Evolutionary conservation across 2,113 vertebrate genomes (phyloP).

Genomic region (Tragelaphus strepsiceros): DNA sequence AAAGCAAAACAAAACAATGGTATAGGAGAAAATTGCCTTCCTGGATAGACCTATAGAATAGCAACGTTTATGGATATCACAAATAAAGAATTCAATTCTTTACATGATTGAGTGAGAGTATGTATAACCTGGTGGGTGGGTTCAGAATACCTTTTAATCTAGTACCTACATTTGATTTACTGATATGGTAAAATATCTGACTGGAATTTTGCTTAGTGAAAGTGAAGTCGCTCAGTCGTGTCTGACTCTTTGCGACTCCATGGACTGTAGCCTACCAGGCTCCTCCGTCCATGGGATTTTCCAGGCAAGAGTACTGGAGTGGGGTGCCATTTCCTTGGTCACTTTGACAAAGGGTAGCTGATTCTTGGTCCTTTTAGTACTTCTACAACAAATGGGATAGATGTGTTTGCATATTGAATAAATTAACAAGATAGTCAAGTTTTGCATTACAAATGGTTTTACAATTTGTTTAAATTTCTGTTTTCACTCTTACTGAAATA

Average conservation of each 20-base stretch:
- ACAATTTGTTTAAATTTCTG: neutral
- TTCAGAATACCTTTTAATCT: constrained; percentile 22
- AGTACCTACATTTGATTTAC: neutral
- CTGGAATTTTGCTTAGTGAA: neutral
- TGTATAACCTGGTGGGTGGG: constrained; percentile 77
- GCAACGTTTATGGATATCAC: constrained; percentile 83
- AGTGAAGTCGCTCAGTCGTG: too few relatives aligned
- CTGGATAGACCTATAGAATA: constrained; percentile 84
- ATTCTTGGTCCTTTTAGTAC: neutral
- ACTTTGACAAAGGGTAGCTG: neutral
- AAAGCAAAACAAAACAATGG: constrained; percentile 71
- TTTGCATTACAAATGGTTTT: neutral
- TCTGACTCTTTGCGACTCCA: too few relatives aligned
- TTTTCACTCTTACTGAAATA: neutral
- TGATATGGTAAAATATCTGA: neutral
- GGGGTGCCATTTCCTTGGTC: neutral
- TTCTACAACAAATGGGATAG: neutral
- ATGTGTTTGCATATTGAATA: neutral
- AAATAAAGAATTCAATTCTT: constrained; percentile 88
- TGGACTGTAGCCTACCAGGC: too few relatives aligned
- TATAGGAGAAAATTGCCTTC: constrained; percentile 81
- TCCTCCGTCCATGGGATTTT: too few relatives aligned
- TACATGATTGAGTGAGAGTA: constrained; percentile 85
- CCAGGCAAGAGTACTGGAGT: too few relatives aligned
- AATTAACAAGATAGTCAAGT: neutral